phyloP scores from a whole-genome alignment of 1,140 invertebrate species.

The Drosophila orena region DNA sequence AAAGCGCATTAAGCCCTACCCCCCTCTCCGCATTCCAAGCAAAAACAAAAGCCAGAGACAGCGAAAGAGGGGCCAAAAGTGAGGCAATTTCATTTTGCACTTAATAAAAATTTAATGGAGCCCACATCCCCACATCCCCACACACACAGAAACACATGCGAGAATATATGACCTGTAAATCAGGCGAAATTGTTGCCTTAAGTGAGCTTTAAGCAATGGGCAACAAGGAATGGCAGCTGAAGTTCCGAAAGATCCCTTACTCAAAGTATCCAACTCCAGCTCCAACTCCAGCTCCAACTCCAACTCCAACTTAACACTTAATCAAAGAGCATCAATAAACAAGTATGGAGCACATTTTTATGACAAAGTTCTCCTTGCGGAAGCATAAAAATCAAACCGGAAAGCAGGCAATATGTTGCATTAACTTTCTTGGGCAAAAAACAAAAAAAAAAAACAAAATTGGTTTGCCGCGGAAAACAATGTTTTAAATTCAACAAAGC shows the following conservation, averaged over 20 bases:
- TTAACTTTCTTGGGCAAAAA: background rate
- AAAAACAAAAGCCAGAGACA: slow-evolving; percentile 25
- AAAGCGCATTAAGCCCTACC: slow-evolving; percentile 65
- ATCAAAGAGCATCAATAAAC: slow-evolving; percentile 54
- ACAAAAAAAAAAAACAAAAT: background rate
- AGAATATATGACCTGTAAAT: slow-evolving; percentile 46
- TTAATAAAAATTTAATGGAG: slow-evolving; percentile 76
- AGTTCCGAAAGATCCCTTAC: slow-evolving; percentile 7
- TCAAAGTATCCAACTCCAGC: slow-evolving; percentile 17
- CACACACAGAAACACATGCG: slow-evolving; percentile 33
- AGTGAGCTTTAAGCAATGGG: slow-evolving; percentile 52
- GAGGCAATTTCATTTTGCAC: slow-evolving; percentile 75
- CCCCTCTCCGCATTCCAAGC: no score
- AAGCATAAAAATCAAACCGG: slow-evolving; percentile 45
- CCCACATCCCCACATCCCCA: slow-evolving; percentile 3
- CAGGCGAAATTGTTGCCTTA: slow-evolving; percentile 51
- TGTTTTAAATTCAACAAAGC: no score
- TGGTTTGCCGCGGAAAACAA: background rate
- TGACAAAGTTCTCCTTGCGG: slow-evolving; percentile 22
- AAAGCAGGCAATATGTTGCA: slow-evolving; percentile 46
- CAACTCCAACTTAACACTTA: slow-evolving; percentile 39
- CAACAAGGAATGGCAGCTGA: slow-evolving; percentile 22
- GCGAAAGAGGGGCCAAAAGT: slow-evolving; percentile 34
- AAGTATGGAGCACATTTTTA: slow-evolving; percentile 35
- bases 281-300: no score